Percentiles rank a stretch among this genome's conserved stretches.
phyloP scores from a whole-genome alignment of 2,888 invertebrate genomes.

The Dusona sp. region DNA sequence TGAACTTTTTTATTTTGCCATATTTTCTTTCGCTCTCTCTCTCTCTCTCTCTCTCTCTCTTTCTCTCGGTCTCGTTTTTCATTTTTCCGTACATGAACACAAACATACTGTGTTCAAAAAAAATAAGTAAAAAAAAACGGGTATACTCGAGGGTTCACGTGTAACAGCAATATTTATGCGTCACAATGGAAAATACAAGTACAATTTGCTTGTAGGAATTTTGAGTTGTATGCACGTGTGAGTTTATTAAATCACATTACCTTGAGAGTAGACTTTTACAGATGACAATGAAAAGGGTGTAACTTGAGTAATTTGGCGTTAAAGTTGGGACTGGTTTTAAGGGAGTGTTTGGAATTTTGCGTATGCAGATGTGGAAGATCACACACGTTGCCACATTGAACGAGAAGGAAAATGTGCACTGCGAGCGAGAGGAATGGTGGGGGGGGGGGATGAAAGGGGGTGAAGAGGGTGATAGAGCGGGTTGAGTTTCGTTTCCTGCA shows the following conservation, averaged over 20 bases:
- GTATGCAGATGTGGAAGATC: constrained; percentile 7
- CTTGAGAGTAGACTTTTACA: neutral
- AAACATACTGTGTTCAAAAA: neutral
- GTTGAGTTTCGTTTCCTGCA: constrained; percentile 45
- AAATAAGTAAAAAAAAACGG: neutral
- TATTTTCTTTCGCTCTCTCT: neutral
- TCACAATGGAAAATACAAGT: constrained; percentile 33
- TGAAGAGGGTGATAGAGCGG: too few relatives aligned
- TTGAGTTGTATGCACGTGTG: neutral
- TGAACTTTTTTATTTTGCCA: neutral
- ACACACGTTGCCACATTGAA: too few relatives aligned
- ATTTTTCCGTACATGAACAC: constrained; percentile 13
- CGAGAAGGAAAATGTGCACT: too few relatives aligned
- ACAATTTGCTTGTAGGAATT: constrained; percentile 7
- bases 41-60: neutral
- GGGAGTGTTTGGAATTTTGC: neutral
- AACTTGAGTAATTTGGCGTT: neutral
- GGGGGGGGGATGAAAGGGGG: too few relatives aligned
- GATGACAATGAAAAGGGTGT: neutral
- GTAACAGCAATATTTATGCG: constrained; percentile 48
- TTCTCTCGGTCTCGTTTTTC: constrained; percentile 18
- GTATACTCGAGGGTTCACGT: constrained; percentile 5
- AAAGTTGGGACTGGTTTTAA: neutral
- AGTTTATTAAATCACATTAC: neutral
- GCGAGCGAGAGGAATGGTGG: too few relatives aligned